Conservation (phyloP, 2,797 vertebrate genomes). For the Leptatherina wallacei region DNA sequence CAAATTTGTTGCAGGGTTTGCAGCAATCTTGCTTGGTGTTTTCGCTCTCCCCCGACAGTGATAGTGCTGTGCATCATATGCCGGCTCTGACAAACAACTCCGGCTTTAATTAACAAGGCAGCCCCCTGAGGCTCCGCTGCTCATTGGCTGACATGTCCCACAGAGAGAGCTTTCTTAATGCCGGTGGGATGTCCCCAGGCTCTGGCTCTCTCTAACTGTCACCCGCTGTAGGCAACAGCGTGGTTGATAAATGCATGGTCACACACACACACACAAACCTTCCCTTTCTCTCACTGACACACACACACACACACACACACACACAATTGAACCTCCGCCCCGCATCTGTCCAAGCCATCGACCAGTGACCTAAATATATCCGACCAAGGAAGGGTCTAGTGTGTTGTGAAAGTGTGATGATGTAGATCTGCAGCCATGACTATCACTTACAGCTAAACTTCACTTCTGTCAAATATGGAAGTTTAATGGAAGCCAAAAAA, state of each 20-base stretch:
- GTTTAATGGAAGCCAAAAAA: not conserved
- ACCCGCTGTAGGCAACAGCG: conserved; percentile 58
- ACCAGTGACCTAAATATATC: conserved; percentile 74
- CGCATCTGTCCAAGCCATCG: conserved; percentile 58
- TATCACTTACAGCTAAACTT: conserved; percentile 10
- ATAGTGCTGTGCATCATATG: conserved; percentile 72
- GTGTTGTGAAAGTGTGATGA: conserved; percentile 39
- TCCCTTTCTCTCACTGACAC: conserved; percentile 12
- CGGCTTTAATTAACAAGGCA: conserved; percentile 77
- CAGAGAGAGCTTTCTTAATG: conserved; percentile 73
- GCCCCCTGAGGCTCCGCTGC: conserved; percentile 59
- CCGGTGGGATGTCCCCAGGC: conserved; percentile 63
- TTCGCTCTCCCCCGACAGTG: conserved; percentile 56
- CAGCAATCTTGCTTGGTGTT: conserved; percentile 58
- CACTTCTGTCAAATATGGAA: not conserved
- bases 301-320: conserved; percentile 33
- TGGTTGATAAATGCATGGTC: conserved; percentile 64
- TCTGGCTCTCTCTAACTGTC: conserved; percentile 64
- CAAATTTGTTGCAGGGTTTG: conserved; percentile 71
- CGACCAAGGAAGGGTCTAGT: conserved; percentile 44
- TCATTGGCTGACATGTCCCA: conserved; percentile 69
- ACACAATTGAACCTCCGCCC: conserved; percentile 39
- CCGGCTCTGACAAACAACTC: conserved; percentile 74
- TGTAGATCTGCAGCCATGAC: conserved; percentile 29
- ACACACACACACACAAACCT: conserved; percentile 51